Percentiles rank a stretch among this genome's conserved stretches.
These are phyloP conservation scores for Hypomecis punctinalis DNA, from an alignment of 2,888 invertebrate genomes.

Conservation along the genomic window DNA sequence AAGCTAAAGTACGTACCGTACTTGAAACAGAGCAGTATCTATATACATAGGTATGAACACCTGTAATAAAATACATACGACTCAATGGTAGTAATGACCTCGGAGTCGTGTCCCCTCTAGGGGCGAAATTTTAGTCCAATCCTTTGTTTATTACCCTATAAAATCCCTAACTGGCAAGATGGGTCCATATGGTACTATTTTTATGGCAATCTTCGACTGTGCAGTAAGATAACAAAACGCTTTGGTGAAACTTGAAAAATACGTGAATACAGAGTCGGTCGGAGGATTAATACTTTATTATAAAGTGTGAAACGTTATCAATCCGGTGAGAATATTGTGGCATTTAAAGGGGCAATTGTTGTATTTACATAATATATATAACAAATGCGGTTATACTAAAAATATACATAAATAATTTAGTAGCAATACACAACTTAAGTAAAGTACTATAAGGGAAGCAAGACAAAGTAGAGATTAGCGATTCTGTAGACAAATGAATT, in stretches of 20 bases:
- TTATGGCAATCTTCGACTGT: conserved; percentile 28
- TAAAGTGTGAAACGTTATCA: conserved; percentile 2
- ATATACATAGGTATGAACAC: conserved; percentile 41
- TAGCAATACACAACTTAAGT: conserved; percentile 7
- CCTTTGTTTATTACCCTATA: conserved; percentile 59
- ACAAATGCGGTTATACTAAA: not conserved
- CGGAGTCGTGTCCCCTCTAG: conserved; percentile 50
- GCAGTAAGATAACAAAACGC: conserved; percentile 13
- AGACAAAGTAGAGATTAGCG: conserved; percentile 5
- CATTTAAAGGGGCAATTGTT: not conserved
- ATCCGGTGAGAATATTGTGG: not conserved
- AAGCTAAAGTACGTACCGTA: conserved; percentile 47
- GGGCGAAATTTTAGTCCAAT: conserved; percentile 60
- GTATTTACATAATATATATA: conserved; percentile 1
- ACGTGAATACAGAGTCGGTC: not conserved
- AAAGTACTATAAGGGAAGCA: conserved; percentile 14
- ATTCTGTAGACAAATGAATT: conserved; percentile 2
- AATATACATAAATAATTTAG: not conserved
- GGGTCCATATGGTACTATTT: conserved; percentile 21
- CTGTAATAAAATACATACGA: conserved; percentile 57
- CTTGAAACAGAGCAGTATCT: conserved; percentile 43
- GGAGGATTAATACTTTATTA: not conserved
- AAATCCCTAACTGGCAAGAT: conserved; percentile 37
- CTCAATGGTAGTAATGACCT: conserved; percentile 60
- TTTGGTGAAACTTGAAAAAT: conserved; percentile 4